Percentiles rank a stretch among this genome's conserved stretches.
Conservation (phyloP, 1,140 invertebrate species). For the Lepidurus apus region DNA sequence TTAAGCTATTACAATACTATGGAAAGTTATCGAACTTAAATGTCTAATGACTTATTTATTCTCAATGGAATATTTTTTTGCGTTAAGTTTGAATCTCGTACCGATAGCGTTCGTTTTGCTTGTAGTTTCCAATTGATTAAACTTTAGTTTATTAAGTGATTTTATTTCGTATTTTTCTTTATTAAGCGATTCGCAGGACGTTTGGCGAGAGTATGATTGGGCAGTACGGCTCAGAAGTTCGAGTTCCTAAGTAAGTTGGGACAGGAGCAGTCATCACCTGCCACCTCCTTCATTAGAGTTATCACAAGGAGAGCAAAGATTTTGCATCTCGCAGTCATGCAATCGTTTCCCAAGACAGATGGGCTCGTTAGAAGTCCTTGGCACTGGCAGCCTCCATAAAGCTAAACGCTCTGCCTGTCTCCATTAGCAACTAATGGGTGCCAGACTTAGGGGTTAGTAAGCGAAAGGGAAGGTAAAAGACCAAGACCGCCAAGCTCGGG, state of each 20-base stretch:
- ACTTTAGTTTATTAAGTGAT: no score
- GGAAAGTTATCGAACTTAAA: no score
- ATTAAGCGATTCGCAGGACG: no score
- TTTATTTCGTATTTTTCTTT: no score
- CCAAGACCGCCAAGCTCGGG: neutral
- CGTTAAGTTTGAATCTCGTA: no score
- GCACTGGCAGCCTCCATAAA: conserved; percentile 20
- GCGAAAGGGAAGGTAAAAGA: neutral
- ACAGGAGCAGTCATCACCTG: conserved; percentile 5
- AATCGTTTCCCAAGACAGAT: neutral
- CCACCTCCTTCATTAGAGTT: conserved; percentile 15
- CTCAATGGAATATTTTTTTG: no score
- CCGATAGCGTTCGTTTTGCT: no score
- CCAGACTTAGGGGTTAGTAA: conserved; percentile 9
- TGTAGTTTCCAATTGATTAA: no score
- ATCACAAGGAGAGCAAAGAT: conserved; percentile 18
- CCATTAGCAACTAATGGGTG: conserved; percentile 21
- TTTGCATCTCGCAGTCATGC: conserved; percentile 8
- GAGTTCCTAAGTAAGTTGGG: neutral
- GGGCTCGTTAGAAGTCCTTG: conserved; percentile 20
- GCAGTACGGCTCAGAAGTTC: neutral
- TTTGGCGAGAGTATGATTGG: no score
- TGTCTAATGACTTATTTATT: no score
- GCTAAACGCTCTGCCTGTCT: conserved; percentile 20
- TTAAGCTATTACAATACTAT: no score